Conservation (phyloP, 2,888 invertebrate species). For the Tinea trinotella region DNA sequence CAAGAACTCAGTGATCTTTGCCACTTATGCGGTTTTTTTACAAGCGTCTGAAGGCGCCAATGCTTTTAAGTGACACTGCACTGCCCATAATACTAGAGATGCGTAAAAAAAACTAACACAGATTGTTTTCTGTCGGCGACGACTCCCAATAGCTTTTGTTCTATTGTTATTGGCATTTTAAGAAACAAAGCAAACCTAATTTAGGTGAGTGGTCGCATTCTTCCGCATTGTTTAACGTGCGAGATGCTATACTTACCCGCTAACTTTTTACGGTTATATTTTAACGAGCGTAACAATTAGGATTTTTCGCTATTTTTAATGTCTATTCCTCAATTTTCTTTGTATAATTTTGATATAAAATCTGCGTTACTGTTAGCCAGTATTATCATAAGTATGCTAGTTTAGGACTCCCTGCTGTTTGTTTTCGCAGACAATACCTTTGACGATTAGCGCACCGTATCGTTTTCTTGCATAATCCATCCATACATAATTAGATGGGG, state of each 20-base stretch:
- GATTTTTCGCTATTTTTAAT: neutral
- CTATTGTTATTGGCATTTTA: conserved; percentile 43
- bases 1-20: conserved; percentile 44
- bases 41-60: conserved; percentile 48
- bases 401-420: conserved; percentile 49
- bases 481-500: conserved; percentile 43
- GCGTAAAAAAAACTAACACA: conserved; percentile 11
- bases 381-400: neutral
- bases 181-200: conserved; percentile 46
- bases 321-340: neutral
- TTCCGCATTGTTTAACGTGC: conserved; percentile 8
- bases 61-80: conserved; percentile 49
- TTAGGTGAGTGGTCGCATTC: neutral
- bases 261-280: conserved; percentile 6
- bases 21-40: conserved; percentile 57
- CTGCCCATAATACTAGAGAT: conserved; percentile 8
- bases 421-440: conserved; percentile 46
- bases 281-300: neutral
- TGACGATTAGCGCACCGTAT: conserved; percentile 44
- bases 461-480: conserved; percentile 54
- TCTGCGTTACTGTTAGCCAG: neutral
- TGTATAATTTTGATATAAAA: neutral
- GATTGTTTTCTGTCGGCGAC: conserved; percentile 1
- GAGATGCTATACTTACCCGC: conserved; percentile 1
- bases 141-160: conserved; percentile 44